Percentiles rank a stretch among this genome's conserved stretches.
These are phyloP conservation scores for Chirona hameri DNA, from an alignment of 2,888 invertebrate species.

Conservation along the genomic window DNA sequence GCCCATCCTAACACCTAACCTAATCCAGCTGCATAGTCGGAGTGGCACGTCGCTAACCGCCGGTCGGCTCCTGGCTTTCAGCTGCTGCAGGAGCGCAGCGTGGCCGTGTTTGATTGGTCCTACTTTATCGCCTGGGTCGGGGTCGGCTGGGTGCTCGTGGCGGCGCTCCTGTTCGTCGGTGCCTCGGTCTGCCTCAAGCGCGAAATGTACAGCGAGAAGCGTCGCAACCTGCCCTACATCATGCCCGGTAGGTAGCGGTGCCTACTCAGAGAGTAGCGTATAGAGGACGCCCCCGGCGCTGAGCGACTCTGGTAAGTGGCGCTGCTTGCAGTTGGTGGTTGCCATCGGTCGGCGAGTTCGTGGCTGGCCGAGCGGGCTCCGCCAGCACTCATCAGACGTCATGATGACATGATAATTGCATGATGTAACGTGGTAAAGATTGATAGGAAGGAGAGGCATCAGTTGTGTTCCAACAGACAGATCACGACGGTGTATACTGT, in stretches of 20 bases:
- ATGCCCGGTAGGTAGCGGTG: slow-evolving; percentile 77
- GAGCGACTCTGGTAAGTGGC: background rate
- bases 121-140: slow-evolving; percentile 51
- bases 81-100: slow-evolving; percentile 1
- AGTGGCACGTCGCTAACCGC: background rate
- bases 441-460: too few relatives aligned
- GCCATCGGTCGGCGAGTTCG: too few relatives aligned
- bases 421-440: too few relatives aligned
- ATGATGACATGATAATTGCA: too few relatives aligned
- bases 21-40: too few relatives aligned
- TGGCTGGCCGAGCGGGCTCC: too few relatives aligned
- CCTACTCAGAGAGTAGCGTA: too few relatives aligned
- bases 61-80: background rate
- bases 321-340: too few relatives aligned
- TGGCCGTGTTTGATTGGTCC: slow-evolving; percentile 27
- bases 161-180: slow-evolving; percentile 86
- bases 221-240: slow-evolving; percentile 94
- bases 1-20: too few relatives aligned
- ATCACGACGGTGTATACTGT: too few relatives aligned
- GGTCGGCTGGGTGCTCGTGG: slow-evolving; percentile 72
- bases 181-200: slow-evolving; percentile 91
- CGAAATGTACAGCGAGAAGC: slow-evolving; percentile 90
- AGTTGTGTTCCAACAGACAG: too few relatives aligned
- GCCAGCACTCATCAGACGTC: too few relatives aligned
- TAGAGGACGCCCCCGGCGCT: background rate